phyloP scores from a whole-genome alignment of 2,888 invertebrate species.

The Ellobium chinense region DNA sequence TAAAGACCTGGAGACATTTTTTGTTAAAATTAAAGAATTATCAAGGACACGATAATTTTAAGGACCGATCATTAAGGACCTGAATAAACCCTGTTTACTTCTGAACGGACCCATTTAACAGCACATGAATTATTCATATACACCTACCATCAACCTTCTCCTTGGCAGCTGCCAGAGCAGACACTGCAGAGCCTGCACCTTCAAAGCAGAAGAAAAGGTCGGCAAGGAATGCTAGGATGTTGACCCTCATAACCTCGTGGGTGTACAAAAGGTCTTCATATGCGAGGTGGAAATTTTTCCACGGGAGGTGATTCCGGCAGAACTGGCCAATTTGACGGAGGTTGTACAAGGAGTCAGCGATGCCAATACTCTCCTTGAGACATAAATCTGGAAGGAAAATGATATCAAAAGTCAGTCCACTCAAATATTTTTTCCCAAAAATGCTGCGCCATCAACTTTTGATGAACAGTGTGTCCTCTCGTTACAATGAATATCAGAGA shows the following conservation, averaged over 20 bases:
- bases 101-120: too few species aligned
- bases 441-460: background rate
- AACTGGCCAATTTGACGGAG: slow-evolving; percentile 92
- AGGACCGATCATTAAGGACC: too few species aligned
- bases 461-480: background rate
- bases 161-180: background rate
- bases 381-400: slow-evolving; percentile 75
- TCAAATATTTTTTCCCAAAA: background rate
- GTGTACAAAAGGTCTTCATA: slow-evolving; percentile 97
- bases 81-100: too few species aligned
- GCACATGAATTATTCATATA: too few species aligned
- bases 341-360: slow-evolving; percentile 95
- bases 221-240: slow-evolving; percentile 93
- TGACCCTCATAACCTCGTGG: slow-evolving; percentile 94
- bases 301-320: slow-evolving; percentile 90
- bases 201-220: slow-evolving; percentile 86
- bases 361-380: slow-evolving; percentile 84
- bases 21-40: too few species aligned
- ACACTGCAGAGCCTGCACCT: background rate
- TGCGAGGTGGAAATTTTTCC: slow-evolving; percentile 94
- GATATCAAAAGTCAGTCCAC: too few species aligned
- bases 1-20: too few species aligned
- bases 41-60: too few species aligned
- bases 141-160: slow-evolving; percentile 33
- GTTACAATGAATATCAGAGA: too few species aligned